A percentile compares a stretch with the other conserved stretches of the same genome.
Evolutionary conservation across 2,888 invertebrate genomes (phyloP).

Genomic region (Arenicola marina): DNA sequence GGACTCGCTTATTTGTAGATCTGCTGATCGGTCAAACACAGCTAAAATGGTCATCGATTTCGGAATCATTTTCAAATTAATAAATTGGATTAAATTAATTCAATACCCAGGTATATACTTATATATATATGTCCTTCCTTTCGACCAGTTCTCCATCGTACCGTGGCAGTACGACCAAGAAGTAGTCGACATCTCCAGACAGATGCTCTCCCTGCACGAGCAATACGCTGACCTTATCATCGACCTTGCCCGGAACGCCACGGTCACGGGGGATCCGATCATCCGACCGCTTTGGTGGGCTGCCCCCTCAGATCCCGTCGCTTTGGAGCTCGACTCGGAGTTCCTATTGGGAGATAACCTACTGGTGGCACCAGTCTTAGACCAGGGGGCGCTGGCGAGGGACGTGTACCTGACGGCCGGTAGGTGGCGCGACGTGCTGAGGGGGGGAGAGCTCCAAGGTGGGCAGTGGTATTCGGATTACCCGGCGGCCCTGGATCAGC

Average conservation of each 20-base stretch:
- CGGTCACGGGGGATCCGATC: conserved; percentile 71
- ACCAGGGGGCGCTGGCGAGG: conserved; percentile 42
- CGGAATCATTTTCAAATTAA: too few relatives aligned
- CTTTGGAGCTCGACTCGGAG: conserved; percentile 77
- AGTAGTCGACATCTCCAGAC: conserved; percentile 40
- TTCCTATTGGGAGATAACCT: conserved; percentile 55
- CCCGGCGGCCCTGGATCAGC: neutral
- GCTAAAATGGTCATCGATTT: too few relatives aligned
- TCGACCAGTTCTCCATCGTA: conserved; percentile 85
- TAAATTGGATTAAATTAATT: too few relatives aligned
- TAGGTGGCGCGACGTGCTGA: conserved; percentile 20
- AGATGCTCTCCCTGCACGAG: conserved; percentile 23
- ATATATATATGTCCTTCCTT: too few relatives aligned
- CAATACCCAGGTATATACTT: too few relatives aligned
- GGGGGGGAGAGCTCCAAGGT: neutral
- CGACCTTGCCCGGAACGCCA: conserved; percentile 40
- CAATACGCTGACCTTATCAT: conserved; percentile 37
- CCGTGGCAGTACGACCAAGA: conserved; percentile 84
- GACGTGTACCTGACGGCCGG: conserved; percentile 46
- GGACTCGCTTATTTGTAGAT: too few relatives aligned
- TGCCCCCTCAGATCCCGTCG: conserved; percentile 76
- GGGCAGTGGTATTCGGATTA: neutral
- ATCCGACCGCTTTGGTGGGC: conserved; percentile 88
- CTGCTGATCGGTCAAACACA: too few relatives aligned
- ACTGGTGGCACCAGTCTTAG: conserved; percentile 56